Base-by-base conservation (phyloP, 1,140 invertebrate species). In the Apis mellifera region DNA sequence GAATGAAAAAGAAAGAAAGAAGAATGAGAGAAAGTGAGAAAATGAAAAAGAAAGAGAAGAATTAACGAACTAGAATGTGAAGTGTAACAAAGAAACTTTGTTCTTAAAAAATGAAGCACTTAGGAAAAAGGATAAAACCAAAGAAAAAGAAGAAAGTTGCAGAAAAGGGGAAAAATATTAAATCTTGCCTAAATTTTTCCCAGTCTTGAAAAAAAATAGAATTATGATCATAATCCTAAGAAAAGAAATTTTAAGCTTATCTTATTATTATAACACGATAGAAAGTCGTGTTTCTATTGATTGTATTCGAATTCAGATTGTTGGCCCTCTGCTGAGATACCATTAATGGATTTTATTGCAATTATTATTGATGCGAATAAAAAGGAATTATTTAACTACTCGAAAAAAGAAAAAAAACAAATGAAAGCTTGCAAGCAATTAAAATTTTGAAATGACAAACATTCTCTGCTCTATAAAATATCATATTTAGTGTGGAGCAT, bases 141-240 rank as follows among this genome's bases (percentile, higher is more conserved):
- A 71, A 52, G 73, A 52, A 21, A n/a, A 68, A 57, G 62, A 57
- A 57, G 13, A 26, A 21, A 21, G n/a, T 11, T 13, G 19, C 5
- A 2, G 12, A 13, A 26, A 21, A 42, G 19, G 5, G 1, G 52
- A 42, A 54, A 2, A 66, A 79, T 42, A 73, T 52, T 48, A 55
- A 65, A 84, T 90, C 83, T 91, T 89, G 90, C 89, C 87, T 92
- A 92, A 92, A 84, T 90, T 86, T 91, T 90, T 91, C 80, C 88
- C 84, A 54, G 42, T 78, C 26, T 64, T 72, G 75, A 73, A 86
- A 65, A 86, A 65, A 65, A 81, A 68, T 64, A 69, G 57, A 71
- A 80, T 72, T 86, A 57, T 59, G 85, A 86, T 86, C 85, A 76
- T 89, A 89, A 89, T 89, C 83, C 79, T 84, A 48, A 42, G 85